These are phyloP conservation scores for Kryptolebias marmoratus DNA, from an alignment of 2,113 vertebrate species.

Conservation along the genomic window DNA sequence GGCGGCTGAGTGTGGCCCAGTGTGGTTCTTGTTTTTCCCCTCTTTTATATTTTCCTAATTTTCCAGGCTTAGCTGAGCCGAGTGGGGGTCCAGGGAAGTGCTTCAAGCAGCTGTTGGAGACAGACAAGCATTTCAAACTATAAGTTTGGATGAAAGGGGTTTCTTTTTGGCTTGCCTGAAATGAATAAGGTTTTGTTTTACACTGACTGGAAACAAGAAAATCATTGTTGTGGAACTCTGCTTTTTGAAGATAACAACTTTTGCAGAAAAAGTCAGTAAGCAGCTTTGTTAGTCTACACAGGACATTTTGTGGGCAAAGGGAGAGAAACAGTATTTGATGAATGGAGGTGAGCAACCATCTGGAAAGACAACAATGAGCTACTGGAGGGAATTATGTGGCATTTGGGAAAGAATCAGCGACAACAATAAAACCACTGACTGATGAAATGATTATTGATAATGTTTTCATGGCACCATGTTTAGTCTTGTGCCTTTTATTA, in stretches of 20 bases:
- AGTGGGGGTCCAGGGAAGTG: conserved; percentile 44
- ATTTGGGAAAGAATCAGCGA: neutral
- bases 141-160: conserved; percentile 32
- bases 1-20: conserved; percentile 42
- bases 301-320: conserved; percentile 13
- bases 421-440: neutral
- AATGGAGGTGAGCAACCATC: conserved; percentile 36
- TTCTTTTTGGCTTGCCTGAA: conserved; percentile 31
- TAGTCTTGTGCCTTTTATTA: too few species aligned
- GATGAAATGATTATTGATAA: neutral
- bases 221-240: conserved; percentile 46
- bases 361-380: conserved; percentile 30
- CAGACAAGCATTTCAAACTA: conserved; percentile 42
- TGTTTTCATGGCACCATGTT: neutral
- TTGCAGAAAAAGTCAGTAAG: conserved; percentile 35
- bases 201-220: conserved; percentile 11
- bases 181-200: conserved; percentile 48
- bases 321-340: neutral
- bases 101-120: conserved; percentile 44
- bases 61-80: conserved; percentile 43
- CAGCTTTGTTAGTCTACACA: conserved; percentile 37
- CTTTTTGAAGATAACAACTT: conserved; percentile 64
- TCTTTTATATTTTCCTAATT: conserved; percentile 34
- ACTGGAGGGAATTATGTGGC: neutral
- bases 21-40: conserved; percentile 13